Conservation (phyloP, 2,888 invertebrate genomes). For the Eupsilia transversa region DNA sequence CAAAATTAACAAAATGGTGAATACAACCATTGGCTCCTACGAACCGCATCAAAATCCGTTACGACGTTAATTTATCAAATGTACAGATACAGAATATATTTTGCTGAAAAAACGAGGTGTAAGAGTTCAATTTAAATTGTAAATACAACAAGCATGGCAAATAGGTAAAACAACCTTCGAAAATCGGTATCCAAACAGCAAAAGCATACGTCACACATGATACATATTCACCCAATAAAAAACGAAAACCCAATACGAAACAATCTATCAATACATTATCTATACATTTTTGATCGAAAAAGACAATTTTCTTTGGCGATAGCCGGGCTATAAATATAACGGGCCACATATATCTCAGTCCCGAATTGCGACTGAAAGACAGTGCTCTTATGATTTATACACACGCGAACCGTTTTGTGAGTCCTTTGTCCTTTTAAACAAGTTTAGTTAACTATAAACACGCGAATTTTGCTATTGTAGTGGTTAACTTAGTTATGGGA, state of each 20-base stretch:
- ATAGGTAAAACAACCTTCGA: not conserved
- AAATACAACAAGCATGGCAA: not conserved
- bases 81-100: too few relatives aligned
- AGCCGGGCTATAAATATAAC: conserved; percentile 78
- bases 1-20: too few relatives aligned
- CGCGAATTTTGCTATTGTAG: conserved; percentile 31
- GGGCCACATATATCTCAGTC: conserved; percentile 78
- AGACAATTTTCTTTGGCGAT: conserved; percentile 72
- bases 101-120: not conserved
- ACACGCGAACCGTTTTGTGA: conserved; percentile 70
- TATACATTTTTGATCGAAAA: conserved; percentile 57
- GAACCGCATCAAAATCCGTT: too few relatives aligned
- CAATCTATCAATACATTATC: conserved; percentile 57
- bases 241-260: conserved; percentile 44
- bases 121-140: not conserved
- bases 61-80: too few relatives aligned
- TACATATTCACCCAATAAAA: conserved; percentile 49
- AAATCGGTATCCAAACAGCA: conserved; percentile 8
- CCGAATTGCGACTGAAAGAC: conserved; percentile 80
- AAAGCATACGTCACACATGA: conserved; percentile 35
- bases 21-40: too few relatives aligned
- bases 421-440: conserved; percentile 53
- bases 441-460: conserved; percentile 48
- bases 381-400: conserved; percentile 78
- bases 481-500: conserved; percentile 22